Base-by-base conservation (phyloP, 1,140 invertebrate genomes). In the Papilio aristodemus region DNA sequence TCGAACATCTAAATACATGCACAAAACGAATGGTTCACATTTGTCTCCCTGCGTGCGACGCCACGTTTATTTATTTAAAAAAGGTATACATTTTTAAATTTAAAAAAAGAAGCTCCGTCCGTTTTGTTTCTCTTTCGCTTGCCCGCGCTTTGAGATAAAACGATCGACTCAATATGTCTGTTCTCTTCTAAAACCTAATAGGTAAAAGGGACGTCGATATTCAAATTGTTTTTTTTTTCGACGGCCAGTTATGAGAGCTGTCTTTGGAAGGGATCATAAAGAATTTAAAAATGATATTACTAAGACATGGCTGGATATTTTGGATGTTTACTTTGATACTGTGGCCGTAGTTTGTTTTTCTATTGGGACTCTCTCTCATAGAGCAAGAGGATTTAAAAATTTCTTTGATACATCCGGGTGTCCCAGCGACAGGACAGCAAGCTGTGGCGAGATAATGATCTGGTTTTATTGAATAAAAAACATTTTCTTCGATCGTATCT, bases 241-340 rank as follows among this genome's bases (percentile, higher is more conserved):
- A 57, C 67, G 69, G 74, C 73, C 79, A 79, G 81, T 80, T 81
- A 83, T 83, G 80, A 78, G 74, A 72, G 73, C 75, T 79, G 76
- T 78, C 78, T 79, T 76, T 75, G 73, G 70, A 70, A 71, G 60
- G 71, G 78, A 77, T 80, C 79, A 80, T 83, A 83, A 83, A 83
- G 81, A 81, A 83, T 83, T 83, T 76, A 81, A 83, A 83, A 83
- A 83, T 83, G 79, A 83, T 83, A 83, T 81, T 80, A 79, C 75
- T 70, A 72, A 76, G 77, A 81, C 74, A 67, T 72, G 67, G 67
- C 14, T 74, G 71, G 73, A 79, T 80, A 78, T 78, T 81, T 83
- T 75, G 77, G 74, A 83, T 83, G 81, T 85, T 83, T 85, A 80
- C 79, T 81, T 79, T 82, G 76, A 77, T 77, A 77, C 72, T 66